Conservation (phyloP, 2,113 vertebrate species). For the Sminthopsis crassicaudata region DNA sequence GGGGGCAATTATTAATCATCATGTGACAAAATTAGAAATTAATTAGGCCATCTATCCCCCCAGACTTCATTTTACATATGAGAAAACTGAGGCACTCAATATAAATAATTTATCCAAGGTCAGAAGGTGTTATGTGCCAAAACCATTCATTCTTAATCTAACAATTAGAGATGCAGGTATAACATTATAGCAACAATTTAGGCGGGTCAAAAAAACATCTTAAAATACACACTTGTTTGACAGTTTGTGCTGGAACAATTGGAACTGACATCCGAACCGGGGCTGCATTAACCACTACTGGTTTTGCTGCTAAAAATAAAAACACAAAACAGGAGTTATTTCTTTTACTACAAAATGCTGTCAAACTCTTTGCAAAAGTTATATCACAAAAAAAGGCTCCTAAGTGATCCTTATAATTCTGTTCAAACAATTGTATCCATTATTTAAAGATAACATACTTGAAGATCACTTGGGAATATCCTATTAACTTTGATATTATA, state of each 20-base stretch:
- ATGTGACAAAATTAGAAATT: background rate
- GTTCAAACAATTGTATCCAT: background rate
- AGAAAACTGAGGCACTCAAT: background rate
- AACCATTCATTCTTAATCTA: background rate
- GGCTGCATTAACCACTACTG: conserved; percentile 92
- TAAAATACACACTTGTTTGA: conserved; percentile 92
- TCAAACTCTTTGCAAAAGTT: background rate
- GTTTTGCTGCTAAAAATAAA: conserved; percentile 87
- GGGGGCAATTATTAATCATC: background rate
- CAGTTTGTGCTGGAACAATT: conserved; percentile 92
- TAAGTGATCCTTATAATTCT: no score
- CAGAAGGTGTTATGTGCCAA: background rate
- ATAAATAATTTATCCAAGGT: background rate
- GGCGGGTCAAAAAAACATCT: background rate
- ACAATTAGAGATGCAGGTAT: background rate
- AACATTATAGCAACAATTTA: background rate
- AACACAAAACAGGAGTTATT: conserved; percentile 7
- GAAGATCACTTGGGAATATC: conserved; percentile 1
- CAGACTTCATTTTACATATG: background rate
- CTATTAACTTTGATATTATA: background rate
- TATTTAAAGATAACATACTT: conserved; percentile 42
- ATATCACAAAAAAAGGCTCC: background rate
- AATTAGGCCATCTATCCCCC: background rate
- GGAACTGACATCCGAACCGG: conserved; percentile 97
- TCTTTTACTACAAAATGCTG: background rate